Percentiles rank a stretch among this genome's conserved stretches.
Conservation (phyloP, 2,797 vertebrate species). For the Characodon lateralis region DNA sequence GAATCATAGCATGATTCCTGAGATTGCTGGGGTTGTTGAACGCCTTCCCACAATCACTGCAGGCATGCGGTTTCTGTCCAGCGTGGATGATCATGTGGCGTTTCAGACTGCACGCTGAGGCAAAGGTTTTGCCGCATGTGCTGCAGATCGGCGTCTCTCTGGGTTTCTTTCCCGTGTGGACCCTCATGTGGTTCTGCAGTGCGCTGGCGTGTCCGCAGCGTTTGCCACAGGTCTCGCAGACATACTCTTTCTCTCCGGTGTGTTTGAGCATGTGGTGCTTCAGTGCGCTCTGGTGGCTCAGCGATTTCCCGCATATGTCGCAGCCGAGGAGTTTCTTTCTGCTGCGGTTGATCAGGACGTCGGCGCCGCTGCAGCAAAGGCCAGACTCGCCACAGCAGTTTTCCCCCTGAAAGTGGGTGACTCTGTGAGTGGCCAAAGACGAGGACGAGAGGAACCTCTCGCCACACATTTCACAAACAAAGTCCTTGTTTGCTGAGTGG, state of each 20-base stretch:
- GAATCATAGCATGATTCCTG: conserved; percentile 40
- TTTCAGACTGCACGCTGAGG: conserved; percentile 48
- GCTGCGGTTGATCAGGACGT: conserved; percentile 22
- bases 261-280: conserved; percentile 69
- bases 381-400: conserved; percentile 39
- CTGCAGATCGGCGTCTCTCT: conserved; percentile 38
- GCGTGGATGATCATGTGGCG: conserved; percentile 65
- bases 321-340: conserved; percentile 57
- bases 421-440: conserved; percentile 51
- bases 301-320: conserved; percentile 57
- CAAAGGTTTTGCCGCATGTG: conserved; percentile 53
- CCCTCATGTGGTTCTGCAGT: conserved; percentile 68
- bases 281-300: conserved; percentile 57
- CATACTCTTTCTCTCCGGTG: conserved; percentile 55
- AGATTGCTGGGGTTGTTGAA: conserved; percentile 68
- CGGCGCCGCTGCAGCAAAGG: conserved; percentile 13
- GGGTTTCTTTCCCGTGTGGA: conserved; percentile 61
- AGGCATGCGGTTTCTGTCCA: conserved; percentile 53
- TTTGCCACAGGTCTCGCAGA: conserved; percentile 67
- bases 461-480: conserved; percentile 57
- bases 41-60: conserved; percentile 55
- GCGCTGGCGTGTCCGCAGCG: conserved; percentile 68
- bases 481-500: conserved; percentile 54
- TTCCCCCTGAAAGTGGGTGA: conserved; percentile 43
- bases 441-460: conserved; percentile 53